Percentiles rank a stretch among this genome's conserved stretches.
phyloP scores from a whole-genome alignment of 2,888 invertebrate genomes.

The Hypomecis punctinalis region DNA sequence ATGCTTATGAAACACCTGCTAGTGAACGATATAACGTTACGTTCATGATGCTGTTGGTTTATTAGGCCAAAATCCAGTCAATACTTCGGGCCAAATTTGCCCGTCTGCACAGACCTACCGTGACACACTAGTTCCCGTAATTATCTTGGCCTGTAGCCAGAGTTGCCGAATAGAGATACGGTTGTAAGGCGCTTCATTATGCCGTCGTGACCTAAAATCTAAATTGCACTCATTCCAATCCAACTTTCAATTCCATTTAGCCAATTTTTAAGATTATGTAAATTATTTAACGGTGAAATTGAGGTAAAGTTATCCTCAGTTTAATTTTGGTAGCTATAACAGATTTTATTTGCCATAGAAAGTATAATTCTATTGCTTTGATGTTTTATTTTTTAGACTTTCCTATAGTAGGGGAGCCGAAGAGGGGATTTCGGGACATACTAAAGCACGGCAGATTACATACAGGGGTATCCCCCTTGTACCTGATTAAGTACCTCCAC shows the following conservation, averaged over 20 bases:
- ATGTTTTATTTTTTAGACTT: too few species aligned
- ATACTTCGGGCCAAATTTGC: constrained; percentile 10
- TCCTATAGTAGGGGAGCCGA: too few species aligned
- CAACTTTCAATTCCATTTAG: constrained; percentile 34
- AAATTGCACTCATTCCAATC: constrained; percentile 38
- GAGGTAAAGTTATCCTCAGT: not conserved
- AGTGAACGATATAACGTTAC: too few species aligned
- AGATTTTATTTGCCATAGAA: not conserved
- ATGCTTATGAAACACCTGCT: too few species aligned
- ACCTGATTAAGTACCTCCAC: too few species aligned
- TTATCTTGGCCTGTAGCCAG: constrained; percentile 50
- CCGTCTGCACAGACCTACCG: constrained; percentile 25
- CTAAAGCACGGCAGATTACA: too few species aligned
- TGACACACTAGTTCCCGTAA: constrained; percentile 47
- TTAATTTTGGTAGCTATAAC: not conserved
- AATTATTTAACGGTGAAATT: not conserved
- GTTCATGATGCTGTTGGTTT: not conserved
- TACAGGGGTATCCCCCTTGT: too few species aligned
- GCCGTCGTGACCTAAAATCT: constrained; percentile 39
- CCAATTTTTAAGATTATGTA: constrained; percentile 19
- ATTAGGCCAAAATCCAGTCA: not conserved
- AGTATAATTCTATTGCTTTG: too few species aligned
- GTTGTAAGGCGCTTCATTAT: constrained; percentile 43
- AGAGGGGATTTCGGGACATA: too few species aligned
- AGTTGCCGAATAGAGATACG: constrained; percentile 44